These are phyloP conservation scores for Leptonema lineaticorne DNA, from an alignment of 1,140 invertebrate species.

Conservation along the genomic window DNA sequence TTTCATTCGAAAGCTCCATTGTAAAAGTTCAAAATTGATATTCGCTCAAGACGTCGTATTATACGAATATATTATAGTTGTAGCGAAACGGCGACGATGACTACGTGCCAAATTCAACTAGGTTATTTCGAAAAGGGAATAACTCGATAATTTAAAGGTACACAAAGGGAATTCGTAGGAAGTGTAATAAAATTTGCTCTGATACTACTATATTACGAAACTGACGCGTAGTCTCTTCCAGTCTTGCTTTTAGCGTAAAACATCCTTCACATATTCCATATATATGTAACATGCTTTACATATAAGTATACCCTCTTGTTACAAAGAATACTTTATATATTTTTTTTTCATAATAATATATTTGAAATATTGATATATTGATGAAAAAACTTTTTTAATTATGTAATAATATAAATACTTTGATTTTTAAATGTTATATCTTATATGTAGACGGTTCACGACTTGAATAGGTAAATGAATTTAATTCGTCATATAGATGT, in stretches of 20 bases:
- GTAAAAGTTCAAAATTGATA: not conserved
- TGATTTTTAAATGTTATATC: too few relatives aligned
- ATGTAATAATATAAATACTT: too few relatives aligned
- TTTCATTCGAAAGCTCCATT: not conserved
- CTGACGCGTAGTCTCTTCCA: not conserved
- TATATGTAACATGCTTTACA: not conserved
- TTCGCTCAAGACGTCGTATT: too few relatives aligned
- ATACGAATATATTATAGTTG: too few relatives aligned
- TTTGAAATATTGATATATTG: too few relatives aligned
- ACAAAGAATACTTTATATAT: too few relatives aligned
- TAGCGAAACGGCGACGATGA: conserved; percentile 7
- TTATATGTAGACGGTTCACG: too few relatives aligned
- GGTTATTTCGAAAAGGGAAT: conserved; percentile 1
- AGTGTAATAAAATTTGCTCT: conserved; percentile 10
- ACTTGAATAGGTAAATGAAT: too few relatives aligned
- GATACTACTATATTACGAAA: not conserved
- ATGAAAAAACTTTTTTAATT: too few relatives aligned
- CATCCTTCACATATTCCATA: too few relatives aligned
- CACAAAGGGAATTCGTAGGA: not conserved
- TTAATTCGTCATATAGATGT: too few relatives aligned
- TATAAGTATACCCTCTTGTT: not conserved
- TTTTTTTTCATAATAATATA: too few relatives aligned
- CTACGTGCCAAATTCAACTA: conserved; percentile 3
- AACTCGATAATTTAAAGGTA: conserved; percentile 16
- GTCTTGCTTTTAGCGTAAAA: not conserved